Evolutionary conservation across 2,888 invertebrate genomes (phyloP), one percentile per base, ranked within the genome.

Genomic region (Calameuta pallipes): DNA sequence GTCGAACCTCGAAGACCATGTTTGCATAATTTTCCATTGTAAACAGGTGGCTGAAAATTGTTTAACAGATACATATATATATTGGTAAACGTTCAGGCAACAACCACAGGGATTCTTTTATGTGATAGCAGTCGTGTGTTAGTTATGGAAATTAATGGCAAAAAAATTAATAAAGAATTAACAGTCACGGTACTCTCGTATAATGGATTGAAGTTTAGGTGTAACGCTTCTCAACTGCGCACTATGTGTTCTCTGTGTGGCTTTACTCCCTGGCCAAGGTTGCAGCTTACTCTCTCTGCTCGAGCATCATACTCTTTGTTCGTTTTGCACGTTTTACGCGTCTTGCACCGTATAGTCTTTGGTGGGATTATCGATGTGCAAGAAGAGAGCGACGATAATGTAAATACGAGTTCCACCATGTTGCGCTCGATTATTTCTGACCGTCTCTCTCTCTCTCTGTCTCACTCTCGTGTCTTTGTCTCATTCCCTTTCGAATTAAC

Each of bases 301-400:
- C 71, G 71, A 75, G 78, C 75, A 78, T 73, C 76, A 71, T 71
- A 37, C 73, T 78, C 78, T 78, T 78, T 78, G 78, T 78, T 78
- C 76, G 34, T 69, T 31, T 30, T 71, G 71, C 71, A 34, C 33
- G 71, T 71, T 71, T 71, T 33, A 71, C 71, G 71, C 71, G 71
- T 34, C 33, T 34, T 13, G 71, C 71, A 71, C 31, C 71, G 71
- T 71, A 31, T 9, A 71, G 71, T 34, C 71, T 34, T 34, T 71
- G 71, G 71, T 33, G 9, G 71, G 12, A 71, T 71, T 33, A 71
- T 71, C 71, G 71, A 71, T 71, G 34, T 31, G 71, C 31, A 34
- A 71, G 71, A 71, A 71, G 30, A 33, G 33, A 31, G 71, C 71
- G 23, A 31, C 71, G 71, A 31, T 34, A 34, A 71, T 71, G 34